phyloP scores from a whole-genome alignment of 2,797 vertebrate species.

The Decapterus maruadsi region DNA sequence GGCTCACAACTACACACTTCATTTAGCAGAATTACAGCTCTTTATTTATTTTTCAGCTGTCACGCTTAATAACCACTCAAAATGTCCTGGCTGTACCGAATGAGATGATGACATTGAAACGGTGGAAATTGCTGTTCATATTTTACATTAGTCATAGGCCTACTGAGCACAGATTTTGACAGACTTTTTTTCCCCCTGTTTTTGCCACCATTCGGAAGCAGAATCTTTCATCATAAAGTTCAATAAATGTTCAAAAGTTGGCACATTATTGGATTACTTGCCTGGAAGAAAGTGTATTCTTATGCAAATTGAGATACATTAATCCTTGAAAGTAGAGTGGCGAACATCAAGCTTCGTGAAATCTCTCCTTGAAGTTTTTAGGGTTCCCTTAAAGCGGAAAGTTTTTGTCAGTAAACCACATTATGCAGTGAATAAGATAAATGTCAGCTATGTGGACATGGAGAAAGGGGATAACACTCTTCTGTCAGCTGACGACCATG shows the following conservation, averaged over 20 bases:
- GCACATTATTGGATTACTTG: slow-evolving; percentile 7
- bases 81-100: not conserved
- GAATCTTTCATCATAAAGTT: slow-evolving; percentile 27
- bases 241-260: slow-evolving; percentile 19
- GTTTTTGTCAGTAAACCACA: not conserved
- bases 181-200: slow-evolving; percentile 12
- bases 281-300: not conserved
- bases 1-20: not conserved
- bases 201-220: not conserved
- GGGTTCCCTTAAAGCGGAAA: not conserved
- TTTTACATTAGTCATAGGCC: slow-evolving; percentile 21
- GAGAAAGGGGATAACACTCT: not conserved
- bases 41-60: slow-evolving; percentile 25
- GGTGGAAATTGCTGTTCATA: slow-evolving; percentile 5
- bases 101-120: slow-evolving; percentile 12
- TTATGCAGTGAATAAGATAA: not conserved
- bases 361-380: not conserved
- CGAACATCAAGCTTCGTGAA: not conserved
- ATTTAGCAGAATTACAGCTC: not conserved
- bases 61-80: slow-evolving; percentile 44
- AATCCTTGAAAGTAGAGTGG: slow-evolving; percentile 2
- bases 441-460: not conserved
- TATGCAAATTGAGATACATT: slow-evolving; percentile 33
- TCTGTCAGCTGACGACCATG: not conserved
- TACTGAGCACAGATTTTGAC: not conserved